A percentile compares a stretch with the other conserved stretches of the same genome.
These are phyloP conservation scores for Bellardia pandia DNA, from an alignment of 2,888 invertebrate genomes.

Conservation along the genomic window DNA sequence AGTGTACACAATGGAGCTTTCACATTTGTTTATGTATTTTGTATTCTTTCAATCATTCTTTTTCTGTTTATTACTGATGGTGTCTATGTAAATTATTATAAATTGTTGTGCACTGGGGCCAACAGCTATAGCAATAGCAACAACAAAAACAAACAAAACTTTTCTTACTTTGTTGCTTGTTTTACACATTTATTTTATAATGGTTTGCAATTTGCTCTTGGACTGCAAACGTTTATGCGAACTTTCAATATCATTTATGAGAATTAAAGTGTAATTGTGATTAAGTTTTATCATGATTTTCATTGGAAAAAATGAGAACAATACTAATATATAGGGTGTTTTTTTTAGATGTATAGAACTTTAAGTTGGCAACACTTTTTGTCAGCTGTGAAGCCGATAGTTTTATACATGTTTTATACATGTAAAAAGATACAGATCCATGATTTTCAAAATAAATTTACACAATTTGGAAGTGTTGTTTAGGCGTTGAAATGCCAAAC, in stretches of 20 bases:
- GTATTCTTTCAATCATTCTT: background rate
- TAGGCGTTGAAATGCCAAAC: too few species aligned
- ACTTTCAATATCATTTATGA: background rate
- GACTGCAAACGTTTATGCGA: background rate
- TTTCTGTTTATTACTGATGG: conserved; percentile 10
- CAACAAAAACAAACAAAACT: too few species aligned
- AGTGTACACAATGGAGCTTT: background rate
- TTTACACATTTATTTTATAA: background rate
- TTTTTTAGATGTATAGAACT: too few species aligned
- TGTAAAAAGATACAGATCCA: too few species aligned
- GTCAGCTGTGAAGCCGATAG: too few species aligned
- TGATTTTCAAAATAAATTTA: too few species aligned
- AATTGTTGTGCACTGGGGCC: conserved; percentile 39
- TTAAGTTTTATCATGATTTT: background rate
- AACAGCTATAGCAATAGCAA: background rate
- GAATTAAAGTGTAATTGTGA: background rate
- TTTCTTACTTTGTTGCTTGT: background rate
- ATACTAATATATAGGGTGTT: too few species aligned
- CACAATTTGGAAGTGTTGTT: too few species aligned
- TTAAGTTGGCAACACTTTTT: too few species aligned
- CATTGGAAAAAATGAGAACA: background rate
- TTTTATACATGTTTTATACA: too few species aligned
- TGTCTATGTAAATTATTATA: conserved; percentile 33
- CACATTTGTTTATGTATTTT: background rate
- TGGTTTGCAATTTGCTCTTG: background rate